These are phyloP conservation scores for Psilopogon haemacephalus DNA, from an alignment of 2,113 vertebrate genomes.

Conservation along the genomic window DNA sequence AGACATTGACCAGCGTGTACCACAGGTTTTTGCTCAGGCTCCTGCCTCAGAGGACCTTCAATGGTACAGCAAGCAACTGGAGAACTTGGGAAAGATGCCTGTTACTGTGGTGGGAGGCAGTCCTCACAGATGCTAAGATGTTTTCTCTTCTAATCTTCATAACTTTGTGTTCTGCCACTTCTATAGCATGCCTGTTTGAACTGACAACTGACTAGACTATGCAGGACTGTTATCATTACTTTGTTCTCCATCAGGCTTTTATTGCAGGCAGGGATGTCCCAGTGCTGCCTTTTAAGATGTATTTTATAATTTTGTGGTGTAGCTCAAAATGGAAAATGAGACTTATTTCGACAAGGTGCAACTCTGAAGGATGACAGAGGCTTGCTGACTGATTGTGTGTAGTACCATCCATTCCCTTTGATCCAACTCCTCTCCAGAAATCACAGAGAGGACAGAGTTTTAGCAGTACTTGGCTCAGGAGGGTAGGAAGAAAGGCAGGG, in stretches of 20 bases:
- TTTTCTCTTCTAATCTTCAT: background rate
- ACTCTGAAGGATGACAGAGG: background rate
- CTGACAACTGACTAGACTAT: background rate
- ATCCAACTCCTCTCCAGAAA: background rate
- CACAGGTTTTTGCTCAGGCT: background rate
- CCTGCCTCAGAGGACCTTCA: background rate
- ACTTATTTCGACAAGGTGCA: background rate
- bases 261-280: background rate
- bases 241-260: background rate
- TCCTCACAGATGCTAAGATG: rapidly evolving
- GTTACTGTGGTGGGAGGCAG: rapidly evolving
- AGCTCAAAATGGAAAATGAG: background rate
- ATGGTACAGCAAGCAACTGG: background rate
- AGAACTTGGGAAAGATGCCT: background rate
- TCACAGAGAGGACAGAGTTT: background rate
- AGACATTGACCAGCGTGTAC: background rate
- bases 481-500: background rate
- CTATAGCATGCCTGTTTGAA: background rate
- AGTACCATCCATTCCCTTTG: background rate
- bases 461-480: background rate
- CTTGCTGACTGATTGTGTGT: background rate
- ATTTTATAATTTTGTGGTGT: background rate
- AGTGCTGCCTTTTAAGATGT: background rate
- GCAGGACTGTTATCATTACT: background rate
- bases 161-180: background rate